These are phyloP conservation scores for Venturia canescens DNA, from an alignment of 1,140 invertebrate genomes.

Conservation along the genomic window DNA sequence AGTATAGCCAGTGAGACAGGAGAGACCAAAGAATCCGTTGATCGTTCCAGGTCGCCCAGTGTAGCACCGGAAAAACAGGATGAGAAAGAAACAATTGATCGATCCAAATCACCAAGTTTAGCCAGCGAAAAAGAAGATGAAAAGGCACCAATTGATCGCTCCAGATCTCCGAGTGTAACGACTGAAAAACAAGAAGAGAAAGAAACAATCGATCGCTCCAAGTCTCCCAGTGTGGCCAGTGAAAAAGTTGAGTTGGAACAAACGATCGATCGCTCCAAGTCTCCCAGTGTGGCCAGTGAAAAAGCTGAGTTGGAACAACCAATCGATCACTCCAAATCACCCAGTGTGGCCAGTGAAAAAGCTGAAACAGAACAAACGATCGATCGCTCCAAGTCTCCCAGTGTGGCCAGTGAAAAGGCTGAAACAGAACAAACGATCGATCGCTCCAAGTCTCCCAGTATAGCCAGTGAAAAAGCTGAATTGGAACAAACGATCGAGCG, in stretches of 20 bases:
- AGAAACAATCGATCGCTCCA: neutral
- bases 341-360: slow-evolving; percentile 48
- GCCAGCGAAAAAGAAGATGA: neutral
- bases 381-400: slow-evolving; percentile 3
- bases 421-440: neutral
- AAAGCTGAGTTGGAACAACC: neutral
- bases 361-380: no score
- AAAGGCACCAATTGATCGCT: neutral
- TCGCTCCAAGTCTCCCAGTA: no score
- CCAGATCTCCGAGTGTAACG: slow-evolving; percentile 44
- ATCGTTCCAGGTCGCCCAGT: slow-evolving; percentile 47
- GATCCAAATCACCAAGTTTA: slow-evolving; percentile 15
- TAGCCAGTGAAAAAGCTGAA: no score
- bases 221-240: slow-evolving; percentile 46
- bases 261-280: slow-evolving; percentile 19
- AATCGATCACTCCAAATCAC: slow-evolving; percentile 28
- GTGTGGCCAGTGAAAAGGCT: neutral
- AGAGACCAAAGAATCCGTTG: neutral
- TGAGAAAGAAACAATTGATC: neutral
- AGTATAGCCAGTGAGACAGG: slow-evolving; percentile 21
- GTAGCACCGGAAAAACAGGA: slow-evolving; percentile 27
- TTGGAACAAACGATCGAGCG: no score
- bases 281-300: neutral
- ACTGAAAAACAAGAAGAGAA: neutral
- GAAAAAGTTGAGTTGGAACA: slow-evolving; percentile 39